Evolutionary conservation across 1,140 invertebrate species (phyloP).

Genomic region (Reticulitermes speratus): DNA sequence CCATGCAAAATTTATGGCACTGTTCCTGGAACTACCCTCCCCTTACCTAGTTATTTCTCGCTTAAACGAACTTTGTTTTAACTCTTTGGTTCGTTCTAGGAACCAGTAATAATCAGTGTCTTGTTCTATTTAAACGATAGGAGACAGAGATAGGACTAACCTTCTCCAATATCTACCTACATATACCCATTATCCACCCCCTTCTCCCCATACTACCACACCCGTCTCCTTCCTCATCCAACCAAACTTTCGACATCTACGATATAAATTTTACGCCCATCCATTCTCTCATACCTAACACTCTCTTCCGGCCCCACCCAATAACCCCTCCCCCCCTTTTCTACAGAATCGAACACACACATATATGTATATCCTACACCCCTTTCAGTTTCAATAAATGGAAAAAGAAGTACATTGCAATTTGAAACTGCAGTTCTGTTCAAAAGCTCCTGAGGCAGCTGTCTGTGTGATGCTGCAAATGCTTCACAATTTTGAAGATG

Average conservation of each 20-base stretch:
- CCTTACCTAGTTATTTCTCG: not conserved
- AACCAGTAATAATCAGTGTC: not conserved
- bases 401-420: not conserved
- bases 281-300: not conserved
- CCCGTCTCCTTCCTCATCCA: no score
- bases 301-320: not conserved
- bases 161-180: not conserved
- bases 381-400: conserved; percentile 13
- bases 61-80: not conserved
- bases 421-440: not conserved
- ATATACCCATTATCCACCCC: no score
- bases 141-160: not conserved
- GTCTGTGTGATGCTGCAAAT: not conserved
- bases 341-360: not conserved
- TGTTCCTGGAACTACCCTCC: not conserved
- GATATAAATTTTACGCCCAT: not conserved
- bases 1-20: not conserved
- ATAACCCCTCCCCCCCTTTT: not conserved
- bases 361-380: not conserved
- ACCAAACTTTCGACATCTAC: conserved; percentile 2
- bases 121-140: conserved; percentile 9
- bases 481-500: not conserved
- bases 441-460: not conserved
- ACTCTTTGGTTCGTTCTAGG: not conserved
- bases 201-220: not conserved